phyloP scores from a whole-genome alignment of 2,113 vertebrate genomes.

The Nothocercus nigrocapillus region DNA sequence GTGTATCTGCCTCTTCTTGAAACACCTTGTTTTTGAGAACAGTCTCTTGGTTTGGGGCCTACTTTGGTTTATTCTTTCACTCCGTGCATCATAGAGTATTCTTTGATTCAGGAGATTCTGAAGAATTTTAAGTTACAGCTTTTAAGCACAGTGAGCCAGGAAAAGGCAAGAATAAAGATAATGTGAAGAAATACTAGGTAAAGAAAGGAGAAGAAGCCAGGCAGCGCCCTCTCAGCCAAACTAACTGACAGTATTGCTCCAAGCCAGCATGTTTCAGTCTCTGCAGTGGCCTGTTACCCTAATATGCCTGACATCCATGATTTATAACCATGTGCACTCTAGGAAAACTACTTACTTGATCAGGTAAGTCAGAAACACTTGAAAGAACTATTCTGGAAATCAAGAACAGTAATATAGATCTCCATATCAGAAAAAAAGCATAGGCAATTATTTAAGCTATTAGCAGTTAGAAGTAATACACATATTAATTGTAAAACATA shows the following conservation, averaged over 20 bases:
- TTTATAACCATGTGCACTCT: not conserved
- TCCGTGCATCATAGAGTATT: not conserved
- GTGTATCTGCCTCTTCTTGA: not conserved
- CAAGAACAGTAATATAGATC: not conserved
- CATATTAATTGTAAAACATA: not conserved
- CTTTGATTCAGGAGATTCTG: not conserved
- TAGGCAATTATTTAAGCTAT: not conserved
- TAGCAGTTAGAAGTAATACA: not conserved
- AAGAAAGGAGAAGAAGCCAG: not conserved
- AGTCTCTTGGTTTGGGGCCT: not conserved
- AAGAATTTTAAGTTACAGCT: not conserved
- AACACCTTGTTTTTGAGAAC: not conserved
- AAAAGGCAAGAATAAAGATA: slow-evolving; percentile 25
- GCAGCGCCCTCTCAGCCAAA: not conserved
- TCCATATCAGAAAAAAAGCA: not conserved
- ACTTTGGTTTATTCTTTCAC: not conserved
- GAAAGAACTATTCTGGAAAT: not conserved
- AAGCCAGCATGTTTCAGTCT: not conserved
- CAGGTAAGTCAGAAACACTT: not conserved
- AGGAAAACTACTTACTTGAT: not conserved
- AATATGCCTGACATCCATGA: accelerated
- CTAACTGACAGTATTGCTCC: not conserved
- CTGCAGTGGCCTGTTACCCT: not conserved
- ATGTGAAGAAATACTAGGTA: not conserved
- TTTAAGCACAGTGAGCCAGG: slow-evolving; percentile 35